These are phyloP conservation scores for Platycnemis pennipes DNA, from an alignment of 2,888 invertebrate genomes.

Conservation along the genomic window DNA sequence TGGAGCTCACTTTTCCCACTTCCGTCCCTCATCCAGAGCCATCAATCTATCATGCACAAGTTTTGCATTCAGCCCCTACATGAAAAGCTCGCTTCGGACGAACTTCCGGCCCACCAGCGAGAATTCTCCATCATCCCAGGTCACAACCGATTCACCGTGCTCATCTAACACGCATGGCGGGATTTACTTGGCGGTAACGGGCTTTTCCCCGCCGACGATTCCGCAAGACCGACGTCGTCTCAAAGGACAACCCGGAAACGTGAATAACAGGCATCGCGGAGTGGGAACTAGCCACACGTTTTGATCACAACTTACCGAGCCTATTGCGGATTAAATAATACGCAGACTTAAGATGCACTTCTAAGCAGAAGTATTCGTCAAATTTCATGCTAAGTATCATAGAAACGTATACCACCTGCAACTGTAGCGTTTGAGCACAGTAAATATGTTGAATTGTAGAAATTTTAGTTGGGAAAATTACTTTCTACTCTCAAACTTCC, in stretches of 20 bases:
- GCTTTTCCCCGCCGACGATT: not conserved
- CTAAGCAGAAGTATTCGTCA: no score
- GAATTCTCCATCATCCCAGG: not conserved
- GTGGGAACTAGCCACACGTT: no score
- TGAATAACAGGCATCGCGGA: no score
- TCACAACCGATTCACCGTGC: not conserved
- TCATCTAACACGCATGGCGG: not conserved
- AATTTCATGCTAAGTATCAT: no score
- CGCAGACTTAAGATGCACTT: no score
- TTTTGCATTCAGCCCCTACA: not conserved
- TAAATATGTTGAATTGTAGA: no score
- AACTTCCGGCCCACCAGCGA: not conserved
- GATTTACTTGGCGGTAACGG: not conserved
- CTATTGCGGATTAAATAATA: no score
- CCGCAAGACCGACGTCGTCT: not conserved
- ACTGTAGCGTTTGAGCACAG: no score
- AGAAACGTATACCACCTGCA: no score
- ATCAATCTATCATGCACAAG: conserved; percentile 6
- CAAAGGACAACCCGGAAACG: not conserved
- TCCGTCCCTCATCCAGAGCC: not conserved
- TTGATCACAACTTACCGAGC: no score
- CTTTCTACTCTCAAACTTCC: no score
- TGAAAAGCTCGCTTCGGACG: not conserved
- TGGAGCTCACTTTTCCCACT: not conserved
- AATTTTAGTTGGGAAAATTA: no score